Conservation (phyloP, 2,113 vertebrate genomes). For the Microcebus tavaratra region DNA sequence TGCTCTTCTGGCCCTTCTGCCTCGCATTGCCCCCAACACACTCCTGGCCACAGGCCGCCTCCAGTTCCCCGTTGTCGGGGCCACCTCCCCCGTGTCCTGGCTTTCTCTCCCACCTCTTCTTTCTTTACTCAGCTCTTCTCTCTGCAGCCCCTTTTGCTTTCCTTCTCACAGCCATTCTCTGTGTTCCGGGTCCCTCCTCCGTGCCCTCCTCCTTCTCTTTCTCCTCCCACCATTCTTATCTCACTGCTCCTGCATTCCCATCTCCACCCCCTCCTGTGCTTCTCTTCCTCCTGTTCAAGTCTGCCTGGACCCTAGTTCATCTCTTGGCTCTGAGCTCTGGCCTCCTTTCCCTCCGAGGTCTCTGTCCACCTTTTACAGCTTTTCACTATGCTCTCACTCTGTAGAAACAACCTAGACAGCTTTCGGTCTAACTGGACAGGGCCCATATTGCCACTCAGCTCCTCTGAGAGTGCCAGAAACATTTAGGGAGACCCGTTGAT, state of each 20-base stretch:
- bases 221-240: fast-evolving
- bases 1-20: background rate
- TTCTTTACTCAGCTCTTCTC: too few species aligned
- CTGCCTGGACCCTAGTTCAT: too few species aligned
- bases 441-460: background rate
- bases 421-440: background rate
- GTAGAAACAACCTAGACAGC: background rate
- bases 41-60: background rate
- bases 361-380: background rate
- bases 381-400: background rate
- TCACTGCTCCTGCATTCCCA: background rate
- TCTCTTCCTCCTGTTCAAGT: fast-evolving
- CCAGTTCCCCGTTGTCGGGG: too few species aligned
- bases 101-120: background rate
- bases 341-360: background rate
- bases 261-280: background rate
- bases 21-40: fast-evolving
- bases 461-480: background rate
- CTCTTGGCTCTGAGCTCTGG: background rate
- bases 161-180: background rate
- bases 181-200: background rate
- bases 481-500: background rate
- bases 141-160: too few species aligned
- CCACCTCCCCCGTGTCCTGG: background rate
- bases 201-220: background rate